Base-by-base conservation (phyloP, 2,797 vertebrate genomes). In the Psittacula derbiana region DNA sequence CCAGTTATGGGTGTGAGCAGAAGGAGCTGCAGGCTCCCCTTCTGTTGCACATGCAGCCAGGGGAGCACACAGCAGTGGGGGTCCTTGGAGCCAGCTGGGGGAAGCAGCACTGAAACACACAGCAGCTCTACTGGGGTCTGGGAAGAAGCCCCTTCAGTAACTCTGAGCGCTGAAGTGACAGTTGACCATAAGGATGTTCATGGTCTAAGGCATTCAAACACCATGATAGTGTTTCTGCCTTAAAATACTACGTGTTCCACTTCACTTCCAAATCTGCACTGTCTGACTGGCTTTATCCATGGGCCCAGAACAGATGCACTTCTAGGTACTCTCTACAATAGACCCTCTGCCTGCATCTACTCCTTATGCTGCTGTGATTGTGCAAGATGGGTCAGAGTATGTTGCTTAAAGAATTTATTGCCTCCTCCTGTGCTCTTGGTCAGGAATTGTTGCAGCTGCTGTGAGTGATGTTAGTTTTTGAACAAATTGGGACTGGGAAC, bases 1-100 rank as follows among this genome's bases (percentile, higher is more conserved):
- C 5, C 0, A 1, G 16, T 33, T 41, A 7, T 0, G 1, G 21
- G 18, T 24, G 10, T 25, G 18, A 0, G 2, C 23, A 60, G 69
- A 36, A 69, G 43, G 12, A 49, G 16, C 1, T 1, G 2, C 0
- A 0, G 17, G 12, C 16, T 53, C 25, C 18, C 8, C 17, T 41
- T 12, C 33, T 36, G 13, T n/a, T 60, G 14, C 50, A 17, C 1
- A 4, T 62, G 43, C 25, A 65, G 41, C 16, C 33, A 25, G 43
- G 31, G 28, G 16, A 71, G 16, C 7, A 7, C 43, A 62, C 28
- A n/a, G 33, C 49, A 36, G 16, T 0, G 0, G 6, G 19, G 3
- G 0, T 65, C 4, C n/a, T 31, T 61, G 50, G 30, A 69, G 28
- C 12, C 41, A 12, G 36, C 6, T 33, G 11, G 7, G 9, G 11